Evolutionary conservation across 2,113 vertebrate genomes (phyloP).

Genomic region (Dromaius novaehollandiae): DNA sequence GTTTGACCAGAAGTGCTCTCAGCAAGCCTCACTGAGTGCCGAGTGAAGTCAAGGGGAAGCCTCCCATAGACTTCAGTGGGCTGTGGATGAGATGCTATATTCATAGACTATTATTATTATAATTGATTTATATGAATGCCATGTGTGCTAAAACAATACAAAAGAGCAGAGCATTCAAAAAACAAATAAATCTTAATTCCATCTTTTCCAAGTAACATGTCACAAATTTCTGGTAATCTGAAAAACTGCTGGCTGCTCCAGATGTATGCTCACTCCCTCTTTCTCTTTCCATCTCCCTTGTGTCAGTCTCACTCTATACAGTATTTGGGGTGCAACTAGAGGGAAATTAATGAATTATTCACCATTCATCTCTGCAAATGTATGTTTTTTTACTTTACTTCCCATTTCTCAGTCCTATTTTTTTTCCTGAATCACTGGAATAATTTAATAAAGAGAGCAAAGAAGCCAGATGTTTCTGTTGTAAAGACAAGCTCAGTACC

Average conservation of each 20-base stretch:
- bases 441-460: slow-evolving; percentile 56
- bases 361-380: background rate
- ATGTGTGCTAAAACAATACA: slow-evolving; percentile 70
- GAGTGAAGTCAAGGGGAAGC: slow-evolving; percentile 39
- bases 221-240: slow-evolving; percentile 54
- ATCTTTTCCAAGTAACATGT: slow-evolving; percentile 54
- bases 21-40: slow-evolving; percentile 11
- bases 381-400: slow-evolving; percentile 19
- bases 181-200: slow-evolving; percentile 56
- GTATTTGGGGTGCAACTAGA: background rate
- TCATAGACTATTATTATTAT: slow-evolving; percentile 54
- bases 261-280: slow-evolving; percentile 6
- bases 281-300: background rate
- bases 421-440: slow-evolving; percentile 2
- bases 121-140: slow-evolving; percentile 71
- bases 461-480: slow-evolving; percentile 70
- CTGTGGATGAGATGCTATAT: slow-evolving; percentile 44
- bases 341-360: slow-evolving; percentile 41
- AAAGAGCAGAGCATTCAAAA: slow-evolving; percentile 51
- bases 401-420: background rate
- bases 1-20: slow-evolving; percentile 39
- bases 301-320: background rate
- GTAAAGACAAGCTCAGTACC: slow-evolving; percentile 53
- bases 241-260: slow-evolving; percentile 31
- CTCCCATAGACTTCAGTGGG: slow-evolving; percentile 42